Percentiles rank a stretch among this genome's conserved stretches.
Evolutionary conservation across 2,113 vertebrate species (phyloP).

Genomic region (Anhinga rufa): DNA sequence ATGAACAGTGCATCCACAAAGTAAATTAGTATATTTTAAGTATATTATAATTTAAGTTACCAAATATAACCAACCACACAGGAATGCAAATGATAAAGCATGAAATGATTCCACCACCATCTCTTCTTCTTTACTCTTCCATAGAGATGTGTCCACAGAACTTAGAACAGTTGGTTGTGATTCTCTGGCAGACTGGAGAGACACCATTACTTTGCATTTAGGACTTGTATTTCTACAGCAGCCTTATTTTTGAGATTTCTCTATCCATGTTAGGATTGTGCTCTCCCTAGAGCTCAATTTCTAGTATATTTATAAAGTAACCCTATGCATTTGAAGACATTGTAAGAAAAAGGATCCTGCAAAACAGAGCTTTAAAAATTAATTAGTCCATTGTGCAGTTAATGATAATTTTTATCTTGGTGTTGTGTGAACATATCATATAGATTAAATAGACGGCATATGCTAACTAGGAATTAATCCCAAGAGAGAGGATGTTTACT

Average conservation of each 20-base stretch:
- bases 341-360: background rate
- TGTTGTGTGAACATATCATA: background rate
- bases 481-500: background rate
- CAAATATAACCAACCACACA: background rate
- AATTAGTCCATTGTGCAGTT: background rate
- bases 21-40: background rate
- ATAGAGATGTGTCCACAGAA: background rate
- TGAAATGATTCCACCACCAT: background rate
- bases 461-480: background rate
- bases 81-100: background rate
- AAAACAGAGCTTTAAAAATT: background rate
- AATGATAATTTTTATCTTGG: background rate
- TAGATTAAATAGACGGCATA: background rate
- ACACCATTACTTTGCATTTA: background rate
- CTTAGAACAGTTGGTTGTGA: background rate
- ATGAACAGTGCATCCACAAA: background rate
- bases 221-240: background rate
- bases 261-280: background rate
- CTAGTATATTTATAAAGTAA: background rate
- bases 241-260: background rate
- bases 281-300: background rate
- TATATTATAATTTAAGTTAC: background rate
- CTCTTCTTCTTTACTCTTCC: background rate
- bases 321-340: background rate
- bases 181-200: background rate